Evolutionary conservation across 2,888 invertebrate species (phyloP), one percentile per base, ranked within the genome.

Genomic region (Cryptocheilus praepositus): DNA sequence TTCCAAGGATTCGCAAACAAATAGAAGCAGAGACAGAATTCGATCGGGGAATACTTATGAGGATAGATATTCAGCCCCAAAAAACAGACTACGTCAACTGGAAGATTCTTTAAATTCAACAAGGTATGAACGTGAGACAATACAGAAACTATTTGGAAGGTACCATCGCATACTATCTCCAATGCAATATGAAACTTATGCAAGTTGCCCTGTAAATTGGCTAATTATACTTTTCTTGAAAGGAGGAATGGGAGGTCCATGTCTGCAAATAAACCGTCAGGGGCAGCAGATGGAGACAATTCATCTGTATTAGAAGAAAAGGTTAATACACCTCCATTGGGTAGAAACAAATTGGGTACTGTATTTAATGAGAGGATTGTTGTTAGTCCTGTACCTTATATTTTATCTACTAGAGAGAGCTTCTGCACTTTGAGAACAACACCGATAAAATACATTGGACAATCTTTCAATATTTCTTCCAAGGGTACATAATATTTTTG

Each of bases 361-460:
- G 76, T 88, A 58, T 88, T 88, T 64, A 87, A 85, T 43, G 85
- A 88, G 66, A 87, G 82, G 65, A 83, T 88, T 63, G 83, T 88
- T 8, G 88, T 88, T 25, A 88, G 86, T 61, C 86, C 88, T 43
- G 86, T 87, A 58, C 88, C 88, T 58, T 88, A 83, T 70, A 74
- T 83, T 19, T 74, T 85, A 21, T 84, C 85, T 4, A 86, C 86
- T 1, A 81, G 82, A 45, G 86, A 88, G 77, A 88, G 88, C 67
- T 88, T 88, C 61, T 83, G 83, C n/a, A 88, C 88, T 8, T 73
- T 88, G 62, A 82, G 81, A 71, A 86, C 81, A 11, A 84, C 84
- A n/a, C 86, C 88, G 1, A 84, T 88, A 57, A 83, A 81, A 55
- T 83, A 83, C 54, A 78, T 83, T 63, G 79, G 79, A 64, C 83